phyloP scores from a whole-genome alignment of 92 coral and sea anemone species.

The Parazoanthus swiftii region DNA sequence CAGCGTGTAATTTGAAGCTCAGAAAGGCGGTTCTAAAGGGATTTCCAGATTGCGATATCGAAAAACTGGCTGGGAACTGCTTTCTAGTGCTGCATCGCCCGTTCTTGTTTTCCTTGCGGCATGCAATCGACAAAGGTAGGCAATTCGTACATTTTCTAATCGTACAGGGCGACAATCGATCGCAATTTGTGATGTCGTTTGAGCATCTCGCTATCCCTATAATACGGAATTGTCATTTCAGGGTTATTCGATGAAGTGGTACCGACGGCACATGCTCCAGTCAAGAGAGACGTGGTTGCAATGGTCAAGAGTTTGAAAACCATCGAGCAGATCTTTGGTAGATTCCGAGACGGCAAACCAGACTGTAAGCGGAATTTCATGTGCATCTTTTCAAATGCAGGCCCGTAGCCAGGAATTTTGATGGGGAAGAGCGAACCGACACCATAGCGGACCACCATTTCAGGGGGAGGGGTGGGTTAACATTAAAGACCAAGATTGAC shows the following conservation, averaged over 20 bases:
- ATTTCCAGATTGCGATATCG: not conserved
- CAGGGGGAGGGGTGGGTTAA: too few relatives aligned
- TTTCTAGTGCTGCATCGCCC: slow-evolving; percentile 21
- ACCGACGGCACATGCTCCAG: not conserved
- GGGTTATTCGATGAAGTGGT: not conserved
- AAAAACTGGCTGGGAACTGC: slow-evolving; percentile 14
- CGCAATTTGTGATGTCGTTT: too few relatives aligned
- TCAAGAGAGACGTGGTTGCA: slow-evolving; percentile 5
- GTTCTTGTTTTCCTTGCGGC: slow-evolving; percentile 3
- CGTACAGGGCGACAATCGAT: not conserved
- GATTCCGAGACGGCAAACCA: slow-evolving; percentile 10
- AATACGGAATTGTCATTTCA: not conserved
- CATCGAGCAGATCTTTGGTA: slow-evolving; percentile 11
- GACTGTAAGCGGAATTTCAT: not conserved
- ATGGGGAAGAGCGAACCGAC: too few relatives aligned
- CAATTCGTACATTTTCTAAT: not conserved
- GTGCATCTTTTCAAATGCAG: not conserved
- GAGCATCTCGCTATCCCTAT: not conserved
- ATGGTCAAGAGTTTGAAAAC: not conserved
- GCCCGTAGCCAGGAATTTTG: too few relatives aligned
- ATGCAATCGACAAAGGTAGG: slow-evolving; percentile 11
- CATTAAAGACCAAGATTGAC: too few relatives aligned
- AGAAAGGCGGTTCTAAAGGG: not conserved
- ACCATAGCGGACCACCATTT: too few relatives aligned
- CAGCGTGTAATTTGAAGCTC: slow-evolving; percentile 3